phyloP scores from a whole-genome alignment of 2,113 vertebrate species.

The Todiramphus chloris region DNA sequence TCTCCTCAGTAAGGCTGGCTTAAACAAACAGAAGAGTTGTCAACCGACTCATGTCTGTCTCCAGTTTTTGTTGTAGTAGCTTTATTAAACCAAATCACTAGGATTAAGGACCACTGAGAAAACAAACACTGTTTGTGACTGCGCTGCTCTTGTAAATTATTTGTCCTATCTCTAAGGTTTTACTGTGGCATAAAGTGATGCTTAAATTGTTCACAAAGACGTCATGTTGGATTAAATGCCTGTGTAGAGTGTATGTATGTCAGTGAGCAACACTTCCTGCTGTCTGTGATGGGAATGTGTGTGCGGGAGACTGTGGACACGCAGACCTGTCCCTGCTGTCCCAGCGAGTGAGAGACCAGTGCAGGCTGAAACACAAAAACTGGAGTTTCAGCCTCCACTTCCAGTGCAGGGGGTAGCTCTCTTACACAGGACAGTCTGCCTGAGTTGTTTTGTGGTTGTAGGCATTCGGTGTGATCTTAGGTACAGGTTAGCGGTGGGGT shows the following conservation, averaged over 20 bases:
- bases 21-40: conserved; percentile 63
- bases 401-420: rapidly evolving
- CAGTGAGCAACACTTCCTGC: neutral
- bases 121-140: conserved; percentile 50
- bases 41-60: conserved; percentile 59
- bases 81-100: neutral
- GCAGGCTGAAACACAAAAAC: neutral
- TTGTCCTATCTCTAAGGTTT: conserved; percentile 46
- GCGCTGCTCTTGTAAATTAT: conserved; percentile 42
- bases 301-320: neutral
- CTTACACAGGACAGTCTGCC: no score
- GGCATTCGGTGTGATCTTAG: rapidly evolving
- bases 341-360: neutral
- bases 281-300: neutral
- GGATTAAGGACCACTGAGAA: conserved; percentile 48
- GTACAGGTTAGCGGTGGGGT: rapidly evolving
- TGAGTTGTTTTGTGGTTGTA: neutral
- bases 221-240: conserved; percentile 1
- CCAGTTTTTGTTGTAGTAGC: conserved; percentile 52
- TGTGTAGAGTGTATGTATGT: neutral
- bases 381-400: neutral
- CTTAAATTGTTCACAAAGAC: conserved; percentile 34
- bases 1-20: conserved; percentile 42
- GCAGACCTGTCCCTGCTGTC: neutral
- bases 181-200: neutral